A percentile compares a stretch with the other conserved stretches of the same genome.
Evolutionary conservation across 2,113 vertebrate genomes (phyloP).

Genomic region (Camelus bactrianus): DNA sequence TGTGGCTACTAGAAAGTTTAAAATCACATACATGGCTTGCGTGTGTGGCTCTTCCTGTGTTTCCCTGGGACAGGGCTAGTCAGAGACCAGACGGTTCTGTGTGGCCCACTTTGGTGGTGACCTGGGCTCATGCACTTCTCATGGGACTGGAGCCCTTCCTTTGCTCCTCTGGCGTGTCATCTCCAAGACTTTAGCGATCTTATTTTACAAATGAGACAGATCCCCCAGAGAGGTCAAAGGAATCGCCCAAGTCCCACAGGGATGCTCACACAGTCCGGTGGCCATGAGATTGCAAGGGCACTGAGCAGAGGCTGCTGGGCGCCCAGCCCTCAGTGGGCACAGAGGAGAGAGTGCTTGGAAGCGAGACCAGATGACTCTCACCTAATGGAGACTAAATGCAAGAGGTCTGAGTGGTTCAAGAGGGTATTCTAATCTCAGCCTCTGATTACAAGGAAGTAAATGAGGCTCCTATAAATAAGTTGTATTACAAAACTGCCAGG

Average conservation of each 20-base stretch:
- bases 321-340: not conserved
- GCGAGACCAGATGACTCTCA: not conserved
- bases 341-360: not conserved
- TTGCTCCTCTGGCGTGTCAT: not conserved
- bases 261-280: not conserved
- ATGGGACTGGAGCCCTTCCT: not conserved
- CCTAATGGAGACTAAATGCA: not conserved
- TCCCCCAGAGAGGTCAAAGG: not conserved
- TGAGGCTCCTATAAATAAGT: not conserved
- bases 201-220: not conserved
- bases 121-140: not conserved
- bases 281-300: not conserved
- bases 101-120: not conserved
- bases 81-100: not conserved
- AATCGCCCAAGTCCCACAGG: not conserved
- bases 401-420: not conserved
- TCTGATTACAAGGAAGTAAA: conserved; percentile 39
- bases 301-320: not conserved
- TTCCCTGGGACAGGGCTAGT: not conserved
- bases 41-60: not conserved
- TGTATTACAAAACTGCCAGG: not conserved
- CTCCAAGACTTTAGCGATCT: not conserved
- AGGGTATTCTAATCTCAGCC: not conserved
- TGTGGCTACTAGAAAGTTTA: not conserved
- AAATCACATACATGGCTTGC: not conserved